Conservation (phyloP, 2,113 vertebrate species). For the Eptesicus fuscus region DNA sequence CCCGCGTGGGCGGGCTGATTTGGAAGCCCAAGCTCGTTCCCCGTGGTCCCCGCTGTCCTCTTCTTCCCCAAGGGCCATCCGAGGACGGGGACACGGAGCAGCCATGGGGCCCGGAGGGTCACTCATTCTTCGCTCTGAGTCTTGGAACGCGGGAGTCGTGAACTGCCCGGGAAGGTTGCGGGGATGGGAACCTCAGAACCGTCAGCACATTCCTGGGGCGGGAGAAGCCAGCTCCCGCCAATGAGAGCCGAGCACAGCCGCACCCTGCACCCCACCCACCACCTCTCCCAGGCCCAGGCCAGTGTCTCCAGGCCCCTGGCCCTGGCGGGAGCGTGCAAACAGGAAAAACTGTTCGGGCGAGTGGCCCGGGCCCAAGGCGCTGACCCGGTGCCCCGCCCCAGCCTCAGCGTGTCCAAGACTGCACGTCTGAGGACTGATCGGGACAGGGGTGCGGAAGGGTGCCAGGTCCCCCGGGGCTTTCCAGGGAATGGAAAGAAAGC, state of each 20-base stretch:
- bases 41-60: fast-evolving
- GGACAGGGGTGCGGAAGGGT: conserved; percentile 16
- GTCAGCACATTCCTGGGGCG: conserved; percentile 69
- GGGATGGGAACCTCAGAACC: conserved; percentile 51
- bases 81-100: too few species aligned
- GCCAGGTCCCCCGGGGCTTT: conserved; percentile 6
- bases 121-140: neutral
- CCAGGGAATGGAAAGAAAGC: conserved; percentile 56
- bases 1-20: fast-evolving
- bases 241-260: conserved; percentile 67
- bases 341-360: neutral
- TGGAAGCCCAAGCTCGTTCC: fast-evolving
- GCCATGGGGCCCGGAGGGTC: fast-evolving
- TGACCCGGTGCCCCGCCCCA: conserved; percentile 21
- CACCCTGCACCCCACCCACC: conserved; percentile 59
- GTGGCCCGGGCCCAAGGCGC: neutral
- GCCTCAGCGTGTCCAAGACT: neutral
- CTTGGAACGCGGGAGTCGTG: neutral
- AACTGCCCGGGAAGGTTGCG: neutral
- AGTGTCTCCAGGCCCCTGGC: neutral
- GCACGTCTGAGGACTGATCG: conserved; percentile 37
- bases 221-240: conserved; percentile 55
- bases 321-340: neutral
- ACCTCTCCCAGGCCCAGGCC: conserved; percentile 8
- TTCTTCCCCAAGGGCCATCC: neutral